Base-by-base conservation (phyloP, 30 jellyfish, hydroid and myxozoan species). In the Mastigias papua region DNA sequence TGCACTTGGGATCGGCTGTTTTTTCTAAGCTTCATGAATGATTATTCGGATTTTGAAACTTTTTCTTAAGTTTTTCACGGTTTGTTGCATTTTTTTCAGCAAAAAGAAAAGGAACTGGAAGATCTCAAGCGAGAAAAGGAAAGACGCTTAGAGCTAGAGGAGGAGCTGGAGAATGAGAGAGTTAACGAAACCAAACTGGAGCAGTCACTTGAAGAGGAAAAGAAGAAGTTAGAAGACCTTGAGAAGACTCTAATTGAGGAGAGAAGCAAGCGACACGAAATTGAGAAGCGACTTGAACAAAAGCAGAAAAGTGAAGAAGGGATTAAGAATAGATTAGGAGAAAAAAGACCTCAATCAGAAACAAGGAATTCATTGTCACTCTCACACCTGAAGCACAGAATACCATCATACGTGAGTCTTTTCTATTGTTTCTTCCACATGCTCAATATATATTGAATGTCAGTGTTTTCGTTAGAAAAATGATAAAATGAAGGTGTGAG, bases 351-450 rank as follows among this genome's bases (percentile, higher is more conserved):
- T 21, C 30, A 51, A 1, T 31, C 54, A 33, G 90, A 78, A 16
- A 29, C 33, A 21, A 77, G 96, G 46, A 68, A 35, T 29, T 76
- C 87, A 11, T 23, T 37, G 8, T 87, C 90, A 30, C 58, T 81
- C n/a, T 60, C 94, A 0, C 84, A 90, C n/a, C n/a, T 92, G 78
- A 88, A 89, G 79, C 90, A 95, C 54, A 73, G 98, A 25, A 80
- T 88, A 8, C 98, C 98, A 20, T 93, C 98, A 34, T 93, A 93
- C 72, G 98, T 93, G 50, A 87, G 98, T 80, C 20, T 2, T n/a
- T 35, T 61, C 54, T 42, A 4, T 42, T 42, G 13, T 42, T 42
- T 42, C 13, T n/a, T n/a, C n/a, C 16, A 16, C 60, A 46, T 6
- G 60, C 60, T 46, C 60, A 16, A 46, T 46, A 46, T 6, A 46